Conservation (phyloP, 2,113 vertebrate genomes). For the Hippocampus comes region DNA sequence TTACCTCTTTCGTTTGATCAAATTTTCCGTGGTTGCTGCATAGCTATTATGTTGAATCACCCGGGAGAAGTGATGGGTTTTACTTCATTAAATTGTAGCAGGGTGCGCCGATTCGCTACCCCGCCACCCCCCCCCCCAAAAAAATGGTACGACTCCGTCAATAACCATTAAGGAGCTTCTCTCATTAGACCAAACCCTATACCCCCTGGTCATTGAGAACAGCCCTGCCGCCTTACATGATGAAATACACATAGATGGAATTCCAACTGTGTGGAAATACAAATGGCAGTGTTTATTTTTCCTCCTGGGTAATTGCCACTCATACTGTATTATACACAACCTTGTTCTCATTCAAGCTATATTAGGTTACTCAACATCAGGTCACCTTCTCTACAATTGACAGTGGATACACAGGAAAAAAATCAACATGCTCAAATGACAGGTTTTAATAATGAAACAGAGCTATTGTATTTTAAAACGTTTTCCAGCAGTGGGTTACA, state of each 20-base stretch:
- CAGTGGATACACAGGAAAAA: neutral
- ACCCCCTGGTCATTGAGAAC: conserved; percentile 45
- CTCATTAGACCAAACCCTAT: conserved; percentile 59
- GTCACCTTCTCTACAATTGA: conserved; percentile 33
- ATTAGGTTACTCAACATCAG: conserved; percentile 51
- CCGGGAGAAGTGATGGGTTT: conserved; percentile 48
- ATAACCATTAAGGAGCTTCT: conserved; percentile 65
- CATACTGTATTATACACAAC: conserved; percentile 27
- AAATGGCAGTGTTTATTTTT: conserved; percentile 48
- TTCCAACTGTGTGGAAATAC: conserved; percentile 56
- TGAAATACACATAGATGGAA: conserved; percentile 38
- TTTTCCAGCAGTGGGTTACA: neutral
- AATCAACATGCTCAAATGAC: neutral
- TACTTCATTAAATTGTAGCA: conserved; percentile 56
- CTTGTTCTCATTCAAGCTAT: conserved; percentile 46
- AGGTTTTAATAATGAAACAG: too few relatives aligned
- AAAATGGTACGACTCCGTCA: conserved; percentile 53
- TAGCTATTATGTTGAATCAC: conserved; percentile 52
- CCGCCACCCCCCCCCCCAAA: neutral
- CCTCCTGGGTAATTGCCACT: conserved; percentile 34
- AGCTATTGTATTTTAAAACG: neutral
- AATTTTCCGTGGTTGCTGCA: conserved; percentile 14
- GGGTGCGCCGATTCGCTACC: conserved; percentile 33
- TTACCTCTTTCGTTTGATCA: conserved; percentile 8
- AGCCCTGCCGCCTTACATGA: conserved; percentile 38